These are phyloP conservation scores for Hydrochoerus hydrochaeris DNA, from an alignment of 2,113 vertebrate species.

Conservation along the genomic window DNA sequence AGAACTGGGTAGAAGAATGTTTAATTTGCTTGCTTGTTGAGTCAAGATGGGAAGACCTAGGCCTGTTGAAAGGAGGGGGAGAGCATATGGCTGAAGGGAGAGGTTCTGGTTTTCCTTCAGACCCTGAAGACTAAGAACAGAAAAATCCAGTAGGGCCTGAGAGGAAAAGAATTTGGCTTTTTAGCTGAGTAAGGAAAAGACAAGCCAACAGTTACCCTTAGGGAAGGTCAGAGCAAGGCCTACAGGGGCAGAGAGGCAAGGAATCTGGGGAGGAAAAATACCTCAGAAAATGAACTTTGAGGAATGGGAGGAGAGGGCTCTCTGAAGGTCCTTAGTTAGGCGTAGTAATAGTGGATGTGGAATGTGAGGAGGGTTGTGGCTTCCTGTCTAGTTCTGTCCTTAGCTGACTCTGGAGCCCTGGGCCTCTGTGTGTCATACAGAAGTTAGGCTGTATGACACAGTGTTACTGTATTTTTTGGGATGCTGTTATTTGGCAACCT, in stretches of 20 bases:
- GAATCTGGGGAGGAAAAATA: neutral
- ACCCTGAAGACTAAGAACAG: conserved; percentile 16
- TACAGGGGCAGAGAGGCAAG: neutral
- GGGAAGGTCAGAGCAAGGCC: conserved; percentile 59
- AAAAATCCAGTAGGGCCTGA: neutral
- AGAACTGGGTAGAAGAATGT: neutral
- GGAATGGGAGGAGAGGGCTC: fast-evolving
- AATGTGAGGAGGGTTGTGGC: neutral
- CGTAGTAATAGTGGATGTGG: neutral
- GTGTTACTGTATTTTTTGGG: neutral
- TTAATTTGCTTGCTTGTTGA: neutral
- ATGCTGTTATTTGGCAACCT: neutral
- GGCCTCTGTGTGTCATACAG: neutral
- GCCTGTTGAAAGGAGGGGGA: neutral
- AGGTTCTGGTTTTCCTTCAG: neutral
- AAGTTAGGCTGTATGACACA: neutral
- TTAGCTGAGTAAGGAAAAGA: conserved; percentile 49
- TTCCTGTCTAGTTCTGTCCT: neutral
- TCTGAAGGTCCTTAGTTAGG: neutral
- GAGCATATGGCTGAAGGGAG: neutral
- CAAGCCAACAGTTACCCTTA: conserved; percentile 48
- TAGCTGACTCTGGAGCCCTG: neutral
- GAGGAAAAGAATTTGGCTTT: conserved; percentile 11
- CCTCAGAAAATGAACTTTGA: neutral
- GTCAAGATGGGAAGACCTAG: neutral